A percentile compares a stretch with the other conserved stretches of the same genome.
These are phyloP conservation scores for Pollenia labialis DNA, from an alignment of 2,888 invertebrate genomes.

Conservation along the genomic window DNA sequence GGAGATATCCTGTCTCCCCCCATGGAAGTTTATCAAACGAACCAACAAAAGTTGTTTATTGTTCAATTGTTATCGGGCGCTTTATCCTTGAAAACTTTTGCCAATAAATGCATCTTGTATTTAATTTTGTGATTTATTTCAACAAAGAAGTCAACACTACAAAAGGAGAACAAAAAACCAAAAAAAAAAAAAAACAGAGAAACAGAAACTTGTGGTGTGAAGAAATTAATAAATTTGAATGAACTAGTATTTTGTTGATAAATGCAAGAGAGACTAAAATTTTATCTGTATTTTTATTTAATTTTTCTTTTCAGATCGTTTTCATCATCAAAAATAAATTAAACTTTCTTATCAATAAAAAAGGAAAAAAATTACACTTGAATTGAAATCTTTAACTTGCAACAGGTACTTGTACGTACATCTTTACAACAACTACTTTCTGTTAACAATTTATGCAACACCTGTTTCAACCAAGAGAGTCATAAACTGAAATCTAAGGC, in stretches of 20 bases:
- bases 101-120: conserved; percentile 53
- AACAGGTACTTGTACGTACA: neutral
- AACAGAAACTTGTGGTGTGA: neutral
- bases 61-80: conserved; percentile 63
- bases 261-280: neutral
- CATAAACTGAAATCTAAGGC: conserved; percentile 5
- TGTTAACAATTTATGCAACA: conserved; percentile 25
- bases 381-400: neutral
- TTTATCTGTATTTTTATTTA: neutral
- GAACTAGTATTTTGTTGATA: conserved; percentile 16
- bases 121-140: conserved; percentile 47
- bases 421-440: neutral
- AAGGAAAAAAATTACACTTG: neutral
- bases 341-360: neutral
- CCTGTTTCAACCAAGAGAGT: conserved; percentile 14
- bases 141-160: conserved; percentile 25
- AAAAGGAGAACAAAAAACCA: neutral
- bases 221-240: conserved; percentile 11
- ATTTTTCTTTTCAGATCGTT: neutral
- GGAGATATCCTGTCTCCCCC: neutral
- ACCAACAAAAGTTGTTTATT: conserved; percentile 45
- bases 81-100: conserved; percentile 66
- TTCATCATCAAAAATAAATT: neutral
- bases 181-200: neutral
- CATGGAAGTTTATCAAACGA: neutral